Conservation (phyloP, 2,888 invertebrate genomes). For the Philonicus albiceps region DNA sequence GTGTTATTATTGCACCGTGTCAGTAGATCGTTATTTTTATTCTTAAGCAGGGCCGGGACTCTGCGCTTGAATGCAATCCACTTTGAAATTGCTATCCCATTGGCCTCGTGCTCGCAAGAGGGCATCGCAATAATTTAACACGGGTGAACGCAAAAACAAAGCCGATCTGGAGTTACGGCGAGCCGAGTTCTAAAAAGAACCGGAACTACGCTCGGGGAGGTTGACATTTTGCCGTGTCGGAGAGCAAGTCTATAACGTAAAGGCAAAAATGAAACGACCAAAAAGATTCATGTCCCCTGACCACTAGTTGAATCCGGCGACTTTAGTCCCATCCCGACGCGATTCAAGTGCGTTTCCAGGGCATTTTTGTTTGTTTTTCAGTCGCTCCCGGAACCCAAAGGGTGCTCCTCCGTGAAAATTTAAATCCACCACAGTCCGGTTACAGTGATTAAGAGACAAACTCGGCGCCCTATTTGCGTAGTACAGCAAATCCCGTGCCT, state of each 20-base stretch:
- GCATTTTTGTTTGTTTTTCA: background rate
- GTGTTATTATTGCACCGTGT: background rate
- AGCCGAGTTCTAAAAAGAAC: conserved; percentile 16
- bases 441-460: background rate
- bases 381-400: background rate
- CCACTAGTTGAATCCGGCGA: background rate
- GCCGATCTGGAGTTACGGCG: conserved; percentile 11
- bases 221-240: conserved; percentile 17
- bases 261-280: background rate
- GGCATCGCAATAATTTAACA: conserved; percentile 17
- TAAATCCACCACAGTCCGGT: background rate
- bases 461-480: background rate
- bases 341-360: background rate
- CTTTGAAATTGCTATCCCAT: background rate
- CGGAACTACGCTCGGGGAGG: conserved; percentile 29
- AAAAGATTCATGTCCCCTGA: background rate
- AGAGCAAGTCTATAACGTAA: background rate
- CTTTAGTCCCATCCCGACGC: background rate
- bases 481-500: background rate
- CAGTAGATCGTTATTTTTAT: conserved; percentile 14
- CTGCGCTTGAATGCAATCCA: conserved; percentile 10
- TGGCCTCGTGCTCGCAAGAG: background rate
- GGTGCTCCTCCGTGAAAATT: background rate
- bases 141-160: conserved; percentile 39
- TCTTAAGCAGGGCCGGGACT: background rate